These are phyloP conservation scores for Hiodon tergisus DNA, from an alignment of 2,113 vertebrate species.

Conservation along the genomic window DNA sequence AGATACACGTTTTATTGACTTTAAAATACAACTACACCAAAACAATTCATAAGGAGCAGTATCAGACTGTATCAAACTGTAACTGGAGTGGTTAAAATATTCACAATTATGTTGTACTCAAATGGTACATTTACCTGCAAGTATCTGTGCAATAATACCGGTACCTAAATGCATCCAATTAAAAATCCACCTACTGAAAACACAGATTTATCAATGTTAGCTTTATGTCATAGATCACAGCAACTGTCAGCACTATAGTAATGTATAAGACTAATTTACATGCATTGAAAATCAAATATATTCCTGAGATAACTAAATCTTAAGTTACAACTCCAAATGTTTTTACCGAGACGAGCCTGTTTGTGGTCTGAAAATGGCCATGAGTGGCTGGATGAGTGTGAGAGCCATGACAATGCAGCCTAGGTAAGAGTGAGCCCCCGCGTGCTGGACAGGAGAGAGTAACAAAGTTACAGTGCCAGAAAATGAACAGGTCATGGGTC, in stretches of 20 bases:
- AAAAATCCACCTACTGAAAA: slow-evolving; percentile 71
- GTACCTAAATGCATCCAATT: slow-evolving; percentile 74
- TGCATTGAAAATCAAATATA: background rate
- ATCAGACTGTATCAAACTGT: background rate
- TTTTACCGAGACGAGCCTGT: slow-evolving; percentile 66
- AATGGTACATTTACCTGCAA: slow-evolving; percentile 66
- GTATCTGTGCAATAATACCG: slow-evolving; percentile 68
- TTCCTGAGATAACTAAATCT: background rate
- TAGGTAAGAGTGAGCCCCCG: slow-evolving; percentile 76
- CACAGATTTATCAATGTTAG: background rate
- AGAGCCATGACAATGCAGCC: slow-evolving; percentile 69
- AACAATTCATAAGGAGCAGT: background rate
- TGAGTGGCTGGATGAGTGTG: slow-evolving; percentile 66
- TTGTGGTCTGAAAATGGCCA: slow-evolving; percentile 71
- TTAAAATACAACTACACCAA: background rate
- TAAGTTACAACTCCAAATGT: background rate
- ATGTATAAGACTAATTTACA: background rate
- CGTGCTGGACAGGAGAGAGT: slow-evolving; percentile 56
- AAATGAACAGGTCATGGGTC: background rate
- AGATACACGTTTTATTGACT: background rate
- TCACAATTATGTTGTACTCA: background rate
- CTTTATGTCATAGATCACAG: background rate
- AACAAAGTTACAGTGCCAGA: background rate
- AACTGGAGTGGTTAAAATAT: background rate
- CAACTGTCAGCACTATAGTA: background rate